phyloP scores from a whole-genome alignment of 2,797 vertebrate genomes.

The Sebastes umbrosus region DNA sequence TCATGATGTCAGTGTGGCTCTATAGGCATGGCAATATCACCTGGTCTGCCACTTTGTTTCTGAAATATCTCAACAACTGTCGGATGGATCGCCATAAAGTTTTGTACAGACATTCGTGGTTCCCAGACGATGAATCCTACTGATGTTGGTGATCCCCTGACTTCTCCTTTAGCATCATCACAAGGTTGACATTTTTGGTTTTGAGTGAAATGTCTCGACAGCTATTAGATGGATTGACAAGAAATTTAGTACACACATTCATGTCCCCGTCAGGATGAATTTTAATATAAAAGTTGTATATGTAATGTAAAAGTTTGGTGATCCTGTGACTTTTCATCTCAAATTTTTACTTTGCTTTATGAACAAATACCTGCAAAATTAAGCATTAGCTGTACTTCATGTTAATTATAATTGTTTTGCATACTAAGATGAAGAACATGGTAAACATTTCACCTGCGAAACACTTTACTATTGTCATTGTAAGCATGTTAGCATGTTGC shows the following conservation, averaged over 20 bases:
- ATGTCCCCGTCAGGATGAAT: background rate
- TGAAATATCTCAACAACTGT: background rate
- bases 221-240: background rate
- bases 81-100: background rate
- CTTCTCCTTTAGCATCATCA: background rate
- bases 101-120: background rate
- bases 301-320: background rate
- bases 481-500: background rate
- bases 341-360: background rate
- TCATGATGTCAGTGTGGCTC: background rate
- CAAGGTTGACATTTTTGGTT: background rate
- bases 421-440: background rate
- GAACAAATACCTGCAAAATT: background rate
- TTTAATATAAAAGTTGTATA: background rate
- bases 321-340: background rate
- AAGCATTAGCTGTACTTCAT: background rate
- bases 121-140: background rate
- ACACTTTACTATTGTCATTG: background rate
- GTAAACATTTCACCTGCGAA: background rate
- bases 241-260: background rate
- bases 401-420: background rate
- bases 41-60: background rate
- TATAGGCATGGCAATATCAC: accelerated
- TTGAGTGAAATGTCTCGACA: background rate
- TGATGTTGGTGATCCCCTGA: background rate